phyloP scores from a whole-genome alignment of 2,888 invertebrate species.

The Terebella lapidaria region DNA sequence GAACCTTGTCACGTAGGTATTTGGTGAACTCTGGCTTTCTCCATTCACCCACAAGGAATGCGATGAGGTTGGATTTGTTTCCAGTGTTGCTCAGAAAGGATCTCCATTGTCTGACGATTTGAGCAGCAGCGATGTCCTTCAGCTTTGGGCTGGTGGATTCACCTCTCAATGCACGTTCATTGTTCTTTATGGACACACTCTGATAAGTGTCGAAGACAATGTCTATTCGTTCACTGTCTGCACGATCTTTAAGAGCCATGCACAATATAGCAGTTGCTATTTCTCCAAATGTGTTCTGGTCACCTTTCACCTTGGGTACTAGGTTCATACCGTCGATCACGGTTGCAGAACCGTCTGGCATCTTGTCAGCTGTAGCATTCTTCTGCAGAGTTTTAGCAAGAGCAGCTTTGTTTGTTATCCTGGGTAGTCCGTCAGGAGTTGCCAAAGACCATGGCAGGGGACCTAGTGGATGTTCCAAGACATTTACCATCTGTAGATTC shows the following conservation, averaged over 20 bases:
- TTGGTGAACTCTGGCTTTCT: slow-evolving; percentile 4
- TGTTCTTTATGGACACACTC: slow-evolving; percentile 20
- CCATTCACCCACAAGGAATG: slow-evolving; percentile 16
- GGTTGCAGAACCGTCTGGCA: slow-evolving; percentile 14
- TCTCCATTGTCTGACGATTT: slow-evolving; percentile 16
- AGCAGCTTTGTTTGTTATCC: slow-evolving; percentile 22
- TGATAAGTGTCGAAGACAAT: slow-evolving; percentile 22
- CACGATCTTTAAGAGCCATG: slow-evolving; percentile 11
- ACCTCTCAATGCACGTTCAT: slow-evolving; percentile 17
- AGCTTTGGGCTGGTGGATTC: slow-evolving; percentile 3
- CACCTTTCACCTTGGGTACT: slow-evolving; percentile 17
- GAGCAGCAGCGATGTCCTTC: slow-evolving; percentile 13
- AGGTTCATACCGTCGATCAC: slow-evolving; percentile 22
- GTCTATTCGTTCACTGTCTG: slow-evolving; percentile 12
- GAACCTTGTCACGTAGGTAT: slow-evolving; percentile 14
- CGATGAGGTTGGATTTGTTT: slow-evolving; percentile 16
- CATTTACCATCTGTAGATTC: background rate
- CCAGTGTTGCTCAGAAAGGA: slow-evolving; percentile 3
- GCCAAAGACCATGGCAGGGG: slow-evolving; percentile 18
- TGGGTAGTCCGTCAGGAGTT: slow-evolving; percentile 14
- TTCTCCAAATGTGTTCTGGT: slow-evolving; percentile 15
- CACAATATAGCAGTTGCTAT: slow-evolving; percentile 10
- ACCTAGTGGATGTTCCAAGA: slow-evolving; percentile 21
- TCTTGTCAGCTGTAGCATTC: slow-evolving; percentile 11
- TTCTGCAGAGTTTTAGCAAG: slow-evolving; percentile 10